These are phyloP conservation scores for Mesoclemmys tuberculata DNA, from an alignment of 2,113 vertebrate species.

Conservation along the genomic window DNA sequence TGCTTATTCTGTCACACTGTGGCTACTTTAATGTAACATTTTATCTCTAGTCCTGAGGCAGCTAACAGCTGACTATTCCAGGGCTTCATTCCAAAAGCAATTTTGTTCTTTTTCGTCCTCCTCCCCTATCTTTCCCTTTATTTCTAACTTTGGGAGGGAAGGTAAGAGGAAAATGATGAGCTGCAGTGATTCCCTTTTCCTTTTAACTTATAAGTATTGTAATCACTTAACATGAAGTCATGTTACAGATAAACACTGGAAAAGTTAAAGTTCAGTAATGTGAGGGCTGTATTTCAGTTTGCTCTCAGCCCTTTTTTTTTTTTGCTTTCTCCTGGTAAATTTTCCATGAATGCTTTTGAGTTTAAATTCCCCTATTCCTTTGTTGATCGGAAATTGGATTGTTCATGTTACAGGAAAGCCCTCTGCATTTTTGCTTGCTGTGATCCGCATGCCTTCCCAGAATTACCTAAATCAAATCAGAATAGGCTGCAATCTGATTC, in stretches of 20 bases:
- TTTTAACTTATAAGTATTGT: neutral
- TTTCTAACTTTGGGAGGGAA: neutral
- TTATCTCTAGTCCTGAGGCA: slow-evolving; percentile 65
- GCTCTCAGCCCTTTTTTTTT: neutral
- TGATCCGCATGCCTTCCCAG: neutral
- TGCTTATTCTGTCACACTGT: slow-evolving; percentile 55
- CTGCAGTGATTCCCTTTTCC: neutral
- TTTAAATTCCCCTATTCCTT: slow-evolving; percentile 12
- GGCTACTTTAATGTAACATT: slow-evolving; percentile 63
- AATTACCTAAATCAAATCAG: slow-evolving; percentile 26
- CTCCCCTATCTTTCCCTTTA: neutral
- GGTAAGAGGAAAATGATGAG: rapidly evolving
- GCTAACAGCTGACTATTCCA: slow-evolving; percentile 58
- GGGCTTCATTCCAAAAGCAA: slow-evolving; percentile 17
- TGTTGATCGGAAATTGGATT: slow-evolving; percentile 35
- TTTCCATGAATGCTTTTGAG: neutral
- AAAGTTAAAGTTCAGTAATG: slow-evolving; percentile 38
- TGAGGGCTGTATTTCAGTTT: slow-evolving; percentile 2
- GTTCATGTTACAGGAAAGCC: slow-evolving; percentile 9
- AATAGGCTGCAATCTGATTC: neutral
- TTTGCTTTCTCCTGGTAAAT: slow-evolving; percentile 1
- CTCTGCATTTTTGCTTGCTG: neutral
- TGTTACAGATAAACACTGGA: rapidly evolving
- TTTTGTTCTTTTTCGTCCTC: neutral
- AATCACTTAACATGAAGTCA: neutral